Evolutionary conservation across 2,888 invertebrate genomes (phyloP).

Genomic region (Odontocolon sp.): DNA sequence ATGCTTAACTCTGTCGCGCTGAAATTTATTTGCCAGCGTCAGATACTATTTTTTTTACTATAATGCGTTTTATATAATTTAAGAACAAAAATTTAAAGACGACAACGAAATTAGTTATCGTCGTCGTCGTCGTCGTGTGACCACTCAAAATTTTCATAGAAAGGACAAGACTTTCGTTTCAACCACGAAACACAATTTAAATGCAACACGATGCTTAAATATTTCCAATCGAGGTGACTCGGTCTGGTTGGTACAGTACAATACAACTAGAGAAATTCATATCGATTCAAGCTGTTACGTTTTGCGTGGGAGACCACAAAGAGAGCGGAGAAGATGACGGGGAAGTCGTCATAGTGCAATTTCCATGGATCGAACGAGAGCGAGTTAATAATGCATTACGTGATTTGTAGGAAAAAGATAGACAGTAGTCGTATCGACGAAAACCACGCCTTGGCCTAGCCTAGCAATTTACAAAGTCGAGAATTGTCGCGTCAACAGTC

Average conservation of each 20-base stretch:
- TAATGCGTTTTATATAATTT: too few relatives aligned
- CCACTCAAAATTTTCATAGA: too few relatives aligned
- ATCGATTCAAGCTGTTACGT: conserved; percentile 46
- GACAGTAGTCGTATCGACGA: conserved; percentile 57
- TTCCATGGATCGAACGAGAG: conserved; percentile 63
- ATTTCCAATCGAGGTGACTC: conserved; percentile 47
- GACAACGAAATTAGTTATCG: too few relatives aligned
- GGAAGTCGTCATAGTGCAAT: conserved; percentile 70
- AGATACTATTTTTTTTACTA: too few relatives aligned
- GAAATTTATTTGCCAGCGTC: too few relatives aligned
- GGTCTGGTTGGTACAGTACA: too few relatives aligned
- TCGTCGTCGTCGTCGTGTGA: too few relatives aligned
- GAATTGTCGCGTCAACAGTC: conserved; percentile 20
- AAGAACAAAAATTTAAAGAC: too few relatives aligned
- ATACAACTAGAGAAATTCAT: conserved; percentile 35
- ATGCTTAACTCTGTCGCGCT: too few relatives aligned
- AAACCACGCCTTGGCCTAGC: conserved; percentile 50
- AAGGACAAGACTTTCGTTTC: conserved; percentile 61
- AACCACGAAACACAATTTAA: conserved; percentile 55
- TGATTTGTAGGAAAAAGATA: conserved; percentile 44
- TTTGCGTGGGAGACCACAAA: conserved; percentile 42
- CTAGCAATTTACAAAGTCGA: conserved; percentile 23
- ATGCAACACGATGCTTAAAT: conserved; percentile 60
- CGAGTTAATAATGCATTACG: conserved; percentile 20
- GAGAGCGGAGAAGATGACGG: conserved; percentile 53